phyloP scores from a whole-genome alignment of 1,140 invertebrate species.

The Conus betulinus region DNA sequence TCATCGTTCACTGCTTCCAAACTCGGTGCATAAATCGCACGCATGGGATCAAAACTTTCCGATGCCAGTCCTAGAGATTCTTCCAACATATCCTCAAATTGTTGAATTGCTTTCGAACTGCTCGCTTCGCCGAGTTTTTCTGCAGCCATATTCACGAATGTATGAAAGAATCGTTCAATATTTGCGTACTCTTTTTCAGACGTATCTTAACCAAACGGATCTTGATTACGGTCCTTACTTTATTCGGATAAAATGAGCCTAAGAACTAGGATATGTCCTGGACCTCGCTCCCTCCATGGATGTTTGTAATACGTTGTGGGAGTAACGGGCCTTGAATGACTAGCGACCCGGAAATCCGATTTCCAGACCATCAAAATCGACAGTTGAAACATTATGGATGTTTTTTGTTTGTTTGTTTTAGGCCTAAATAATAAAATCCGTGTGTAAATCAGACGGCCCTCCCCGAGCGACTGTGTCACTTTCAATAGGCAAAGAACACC shows the following conservation, averaged over 20 bases:
- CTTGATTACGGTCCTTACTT: no score
- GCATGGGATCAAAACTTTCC: slow-evolving; percentile 1
- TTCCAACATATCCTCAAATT: neutral
- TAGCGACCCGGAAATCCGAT: neutral
- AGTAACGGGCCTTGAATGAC: neutral
- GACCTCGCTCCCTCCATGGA: neutral
- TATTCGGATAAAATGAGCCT: no score
- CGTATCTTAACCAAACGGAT: no score
- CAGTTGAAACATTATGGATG: no score
- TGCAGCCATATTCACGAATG: neutral
- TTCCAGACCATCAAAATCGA: neutral
- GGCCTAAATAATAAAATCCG: no score
- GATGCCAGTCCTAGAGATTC: slow-evolving; percentile 6
- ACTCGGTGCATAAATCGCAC: slow-evolving; percentile 7
- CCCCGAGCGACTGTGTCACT: neutral
- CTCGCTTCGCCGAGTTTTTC: slow-evolving; percentile 9
- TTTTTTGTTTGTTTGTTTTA: no score
- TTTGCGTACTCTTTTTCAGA: no score
- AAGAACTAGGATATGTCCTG: no score
- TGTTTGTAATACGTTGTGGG: neutral
- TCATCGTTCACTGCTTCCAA: neutral
- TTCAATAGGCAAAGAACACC: no score
- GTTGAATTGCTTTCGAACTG: neutral
- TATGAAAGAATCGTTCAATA: neutral
- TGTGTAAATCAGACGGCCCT: neutral